Evolutionary conservation across 2,797 vertebrate species (phyloP), one percentile per base, ranked within the genome.

Genomic region (Sebastes kiyomatsui): DNA sequence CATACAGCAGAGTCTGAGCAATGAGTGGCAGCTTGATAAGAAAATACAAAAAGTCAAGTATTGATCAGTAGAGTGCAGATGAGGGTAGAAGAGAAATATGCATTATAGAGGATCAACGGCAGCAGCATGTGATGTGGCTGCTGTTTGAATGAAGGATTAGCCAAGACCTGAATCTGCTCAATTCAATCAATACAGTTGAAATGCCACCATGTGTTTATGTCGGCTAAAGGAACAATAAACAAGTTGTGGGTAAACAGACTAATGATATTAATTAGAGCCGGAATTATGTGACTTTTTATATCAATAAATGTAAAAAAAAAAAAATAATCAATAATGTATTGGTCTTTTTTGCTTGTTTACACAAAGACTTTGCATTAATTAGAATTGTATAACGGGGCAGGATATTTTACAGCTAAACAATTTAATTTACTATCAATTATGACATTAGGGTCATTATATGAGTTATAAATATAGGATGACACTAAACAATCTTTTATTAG

Each of bases 141-240:
- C 30, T 67, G 32, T 32, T 59, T 62, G 58, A 87, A 65, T 64
- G 55, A 54, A 66, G 16, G 62, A 23, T 67, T 32, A 59, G 30
- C 52, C 77, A 81, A 87, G 74, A 67, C 56, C 79, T 82, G 35
- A 67, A 75, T 74, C 32, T 60, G 6, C 33, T 59, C 28, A 30
- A 2, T 68, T 35, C 6, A 60, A 64, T 75, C 76, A 66, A 79
- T 80, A 71, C 65, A 56, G 62, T 70, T 66, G 64, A 78, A 68
- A 71, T 35, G 70, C 10, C 38, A 60, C 18, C 12, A 12, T 59
- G 60, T 79, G 66, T 72, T 79, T 61, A 35, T 25, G 52, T 72
- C 66, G 62, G 46, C 55, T 69, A 2, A 55, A 62, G 10, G n/a
- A 54, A 52, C 59, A 49, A 42, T 52, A 30, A n/a, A 46, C 22